These are phyloP conservation scores for Bombus haemorrhoidalis DNA, from an alignment of 1,140 invertebrate species.

Conservation along the genomic window DNA sequence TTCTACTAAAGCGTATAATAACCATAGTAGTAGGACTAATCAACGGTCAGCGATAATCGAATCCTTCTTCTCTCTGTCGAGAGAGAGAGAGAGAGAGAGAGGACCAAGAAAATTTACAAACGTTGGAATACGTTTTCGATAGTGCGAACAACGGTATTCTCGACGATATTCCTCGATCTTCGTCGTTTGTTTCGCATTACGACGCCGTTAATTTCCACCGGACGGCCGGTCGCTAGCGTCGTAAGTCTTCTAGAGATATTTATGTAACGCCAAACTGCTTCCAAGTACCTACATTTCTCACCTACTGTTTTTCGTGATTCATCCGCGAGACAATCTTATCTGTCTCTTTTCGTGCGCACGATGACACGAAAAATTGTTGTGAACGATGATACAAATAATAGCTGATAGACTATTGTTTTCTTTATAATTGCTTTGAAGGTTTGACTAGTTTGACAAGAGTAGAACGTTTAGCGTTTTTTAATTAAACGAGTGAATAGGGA, in stretches of 20 bases:
- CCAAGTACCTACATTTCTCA: constrained; percentile 9
- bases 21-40: too few species aligned
- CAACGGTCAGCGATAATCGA: constrained; percentile 9
- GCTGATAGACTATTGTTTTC: neutral
- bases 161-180: constrained; percentile 33
- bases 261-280: constrained; percentile 33
- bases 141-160: constrained; percentile 25
- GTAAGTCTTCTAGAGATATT: constrained; percentile 29
- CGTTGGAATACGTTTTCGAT: constrained; percentile 40
- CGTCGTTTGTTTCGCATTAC: constrained; percentile 44
- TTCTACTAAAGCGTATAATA: neutral
- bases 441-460: neutral
- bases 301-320: constrained; percentile 29
- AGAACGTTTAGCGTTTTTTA: too few species aligned
- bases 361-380: neutral
- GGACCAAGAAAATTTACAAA: constrained; percentile 8
- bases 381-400: neutral
- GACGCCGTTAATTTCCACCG: constrained; percentile 41
- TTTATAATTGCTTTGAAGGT: neutral
- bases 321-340: neutral
- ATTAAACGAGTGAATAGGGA: too few species aligned
- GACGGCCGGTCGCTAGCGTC: neutral
- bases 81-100: too few species aligned
- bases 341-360: too few species aligned
- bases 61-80: neutral